These are phyloP conservation scores for Rambutsinella grinnellia DNA, from an alignment of 2,888 invertebrate species.

Conservation along the genomic window DNA sequence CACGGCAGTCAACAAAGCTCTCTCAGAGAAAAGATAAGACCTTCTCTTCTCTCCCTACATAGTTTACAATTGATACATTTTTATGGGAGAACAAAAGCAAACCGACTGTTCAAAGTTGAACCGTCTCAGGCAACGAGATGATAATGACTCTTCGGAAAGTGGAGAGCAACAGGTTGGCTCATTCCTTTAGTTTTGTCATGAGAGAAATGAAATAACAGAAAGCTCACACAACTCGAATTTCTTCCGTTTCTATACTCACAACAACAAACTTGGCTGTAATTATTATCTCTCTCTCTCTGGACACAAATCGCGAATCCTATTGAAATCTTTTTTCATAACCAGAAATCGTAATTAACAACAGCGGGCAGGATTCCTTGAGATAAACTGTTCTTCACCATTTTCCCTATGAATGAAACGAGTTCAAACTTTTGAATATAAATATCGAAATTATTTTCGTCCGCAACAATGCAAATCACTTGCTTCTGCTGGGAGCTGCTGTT, in stretches of 20 bases:
- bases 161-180: slow-evolving; percentile 43
- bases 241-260: too few relatives aligned
- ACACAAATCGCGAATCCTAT: too few relatives aligned
- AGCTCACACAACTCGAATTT: too few relatives aligned
- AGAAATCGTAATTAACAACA: too few relatives aligned
- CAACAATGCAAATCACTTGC: not conserved
- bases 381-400: too few relatives aligned
- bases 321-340: too few relatives aligned
- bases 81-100: slow-evolving; percentile 1
- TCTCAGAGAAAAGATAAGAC: not conserved
- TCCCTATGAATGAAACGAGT: not conserved
- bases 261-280: too few relatives aligned
- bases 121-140: slow-evolving; percentile 52
- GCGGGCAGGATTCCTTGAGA: too few relatives aligned
- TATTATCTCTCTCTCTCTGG: too few relatives aligned
- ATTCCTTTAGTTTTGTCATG: too few relatives aligned
- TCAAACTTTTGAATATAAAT: not conserved
- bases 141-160: slow-evolving; percentile 15
- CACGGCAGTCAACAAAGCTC: not conserved
- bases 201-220: too few relatives aligned
- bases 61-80: not conserved
- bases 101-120: slow-evolving; percentile 45
- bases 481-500: not conserved
- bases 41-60: not conserved
- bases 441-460: not conserved